These are phyloP conservation scores for Prolemur simus DNA, from an alignment of 2,113 vertebrate species.

Conservation along the genomic window DNA sequence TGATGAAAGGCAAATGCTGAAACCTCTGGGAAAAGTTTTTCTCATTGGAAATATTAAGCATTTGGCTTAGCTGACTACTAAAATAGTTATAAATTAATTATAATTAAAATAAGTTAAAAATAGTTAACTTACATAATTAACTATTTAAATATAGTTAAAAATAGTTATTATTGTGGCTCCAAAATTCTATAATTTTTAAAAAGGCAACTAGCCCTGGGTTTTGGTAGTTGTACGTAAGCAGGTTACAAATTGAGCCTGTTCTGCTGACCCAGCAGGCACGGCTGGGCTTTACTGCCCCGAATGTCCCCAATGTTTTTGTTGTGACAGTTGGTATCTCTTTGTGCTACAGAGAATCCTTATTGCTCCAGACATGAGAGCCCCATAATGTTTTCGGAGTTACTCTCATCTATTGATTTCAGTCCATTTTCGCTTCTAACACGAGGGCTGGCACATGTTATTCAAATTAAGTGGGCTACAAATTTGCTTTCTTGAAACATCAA, in stretches of 20 bases:
- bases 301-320: background rate
- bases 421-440: background rate
- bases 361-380: background rate
- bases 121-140: too few relatives aligned
- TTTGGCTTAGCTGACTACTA: background rate
- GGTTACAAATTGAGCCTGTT: background rate
- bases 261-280: too few relatives aligned
- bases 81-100: background rate
- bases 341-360: background rate
- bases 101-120: too few relatives aligned
- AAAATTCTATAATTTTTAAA: background rate
- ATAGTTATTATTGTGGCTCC: background rate
- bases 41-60: background rate
- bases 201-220: background rate
- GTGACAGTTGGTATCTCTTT: background rate
- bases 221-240: background rate
- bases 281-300: background rate
- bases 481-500: constrained; percentile 7
- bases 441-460: background rate
- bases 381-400: background rate
- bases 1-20: background rate
- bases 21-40: background rate
- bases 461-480: background rate
- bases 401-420: background rate
- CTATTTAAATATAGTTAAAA: too few relatives aligned